Percentiles rank a stretch among this genome's conserved stretches.
These are phyloP conservation scores for Psylliodes chrysocephalus DNA, from an alignment of 2,888 invertebrate genomes.

Conservation along the genomic window DNA sequence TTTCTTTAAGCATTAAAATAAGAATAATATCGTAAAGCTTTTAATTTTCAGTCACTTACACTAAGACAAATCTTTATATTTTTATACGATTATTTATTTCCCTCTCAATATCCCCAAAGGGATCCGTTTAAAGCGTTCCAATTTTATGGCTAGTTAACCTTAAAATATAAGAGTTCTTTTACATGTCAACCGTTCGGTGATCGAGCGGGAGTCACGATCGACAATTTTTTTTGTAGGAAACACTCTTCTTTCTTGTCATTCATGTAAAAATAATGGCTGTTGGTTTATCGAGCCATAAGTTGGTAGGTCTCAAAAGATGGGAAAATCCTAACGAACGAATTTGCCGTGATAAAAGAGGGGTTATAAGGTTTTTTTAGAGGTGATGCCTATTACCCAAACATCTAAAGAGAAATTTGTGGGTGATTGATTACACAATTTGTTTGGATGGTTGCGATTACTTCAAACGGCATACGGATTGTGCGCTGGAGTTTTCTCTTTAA, in stretches of 20 bases:
- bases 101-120: background rate
- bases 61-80: too few relatives aligned
- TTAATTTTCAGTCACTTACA: too few relatives aligned
- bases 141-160: conserved; percentile 6
- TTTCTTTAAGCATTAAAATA: too few relatives aligned
- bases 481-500: too few relatives aligned
- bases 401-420: conserved; percentile 1
- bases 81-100: background rate
- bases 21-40: too few relatives aligned
- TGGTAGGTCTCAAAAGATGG: conserved; percentile 4
- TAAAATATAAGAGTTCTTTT: conserved; percentile 12
- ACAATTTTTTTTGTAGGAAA: conserved; percentile 11
- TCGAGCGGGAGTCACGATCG: conserved; percentile 6
- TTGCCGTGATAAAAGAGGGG: conserved; percentile 19
- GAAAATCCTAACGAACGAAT: conserved; percentile 23
- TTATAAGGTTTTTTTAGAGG: conserved; percentile 17
- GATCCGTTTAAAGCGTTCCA: background rate
- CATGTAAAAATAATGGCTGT: conserved; percentile 10
- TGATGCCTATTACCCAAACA: conserved; percentile 5
- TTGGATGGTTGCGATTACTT: background rate
- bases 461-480: too few relatives aligned
- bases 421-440: conserved; percentile 10
- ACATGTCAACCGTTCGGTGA: conserved; percentile 5
- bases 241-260: conserved; percentile 1
- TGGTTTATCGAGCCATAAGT: conserved; percentile 14